A percentile compares a stretch with the other conserved stretches of the same genome.
Conservation (phyloP, 2,888 invertebrate genomes). For the Troides aeacus region DNA sequence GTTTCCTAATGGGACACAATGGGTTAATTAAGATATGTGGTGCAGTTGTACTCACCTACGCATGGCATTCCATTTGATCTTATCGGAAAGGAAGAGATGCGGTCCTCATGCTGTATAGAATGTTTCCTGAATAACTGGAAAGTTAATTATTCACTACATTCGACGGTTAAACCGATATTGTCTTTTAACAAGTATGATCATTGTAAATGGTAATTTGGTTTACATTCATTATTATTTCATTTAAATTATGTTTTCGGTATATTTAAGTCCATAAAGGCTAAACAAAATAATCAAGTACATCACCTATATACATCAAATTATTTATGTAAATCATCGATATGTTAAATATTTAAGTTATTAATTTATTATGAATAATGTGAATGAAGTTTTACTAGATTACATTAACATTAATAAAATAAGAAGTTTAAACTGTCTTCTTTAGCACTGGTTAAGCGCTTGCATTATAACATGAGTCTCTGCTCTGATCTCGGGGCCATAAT, state of each 20-base stretch:
- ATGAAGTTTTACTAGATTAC: too few species aligned
- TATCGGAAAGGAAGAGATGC: conserved; percentile 25
- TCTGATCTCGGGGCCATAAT: too few species aligned
- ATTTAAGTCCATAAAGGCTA: neutral
- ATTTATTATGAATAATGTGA: too few species aligned
- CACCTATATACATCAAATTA: too few species aligned
- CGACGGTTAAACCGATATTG: neutral
- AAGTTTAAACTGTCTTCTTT: too few species aligned
- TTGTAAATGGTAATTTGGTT: neutral
- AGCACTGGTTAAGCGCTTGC: too few species aligned
- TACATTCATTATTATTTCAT: neutral
- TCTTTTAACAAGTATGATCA: neutral
- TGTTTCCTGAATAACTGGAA: conserved; percentile 8
- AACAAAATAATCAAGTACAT: too few species aligned
- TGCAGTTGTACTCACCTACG: conserved; percentile 42
- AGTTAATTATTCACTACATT: neutral
- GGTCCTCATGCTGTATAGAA: conserved; percentile 12
- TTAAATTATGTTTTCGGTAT: neutral
- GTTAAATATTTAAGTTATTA: too few species aligned
- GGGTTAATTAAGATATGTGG: conserved; percentile 64
- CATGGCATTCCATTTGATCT: conserved; percentile 31
- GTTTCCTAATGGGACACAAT: conserved; percentile 55
- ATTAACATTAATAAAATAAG: too few species aligned
- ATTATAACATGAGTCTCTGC: too few species aligned
- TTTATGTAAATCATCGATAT: too few species aligned